Evolutionary conservation across 2,888 invertebrate species (phyloP).

Genomic region (Steinernema hermaphroditum): DNA sequence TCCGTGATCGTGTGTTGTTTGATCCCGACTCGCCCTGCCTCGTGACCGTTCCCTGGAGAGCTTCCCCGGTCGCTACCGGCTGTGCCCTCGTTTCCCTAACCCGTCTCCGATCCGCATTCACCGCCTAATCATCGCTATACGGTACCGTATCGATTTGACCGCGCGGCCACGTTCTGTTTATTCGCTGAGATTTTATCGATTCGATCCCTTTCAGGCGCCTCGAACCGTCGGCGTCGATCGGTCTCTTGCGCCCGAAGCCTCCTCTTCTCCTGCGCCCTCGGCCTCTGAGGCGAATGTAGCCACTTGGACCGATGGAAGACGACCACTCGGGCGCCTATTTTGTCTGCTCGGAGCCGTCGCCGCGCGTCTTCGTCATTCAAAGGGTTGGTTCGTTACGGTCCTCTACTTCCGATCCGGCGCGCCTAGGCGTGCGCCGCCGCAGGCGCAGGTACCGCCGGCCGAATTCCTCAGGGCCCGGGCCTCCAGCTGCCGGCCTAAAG

Average conservation of each 20-base stretch:
- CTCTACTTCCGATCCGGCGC: neutral
- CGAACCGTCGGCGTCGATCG: conserved; percentile 21
- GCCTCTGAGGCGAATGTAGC: conserved; percentile 20
- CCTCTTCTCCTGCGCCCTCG: neutral
- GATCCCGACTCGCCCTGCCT: neutral
- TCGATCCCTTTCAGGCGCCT: neutral
- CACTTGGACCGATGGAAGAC: conserved; percentile 14
- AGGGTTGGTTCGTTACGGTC: conserved; percentile 70
- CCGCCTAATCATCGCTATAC: no score
- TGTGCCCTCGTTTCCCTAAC: no score
- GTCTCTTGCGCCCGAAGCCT: conserved; percentile 13
- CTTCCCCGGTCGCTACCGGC: no score
- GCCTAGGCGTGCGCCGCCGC: neutral
- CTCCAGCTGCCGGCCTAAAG: conserved; percentile 7
- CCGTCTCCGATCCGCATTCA: no score
- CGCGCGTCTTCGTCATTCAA: conserved; percentile 74
- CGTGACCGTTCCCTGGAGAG: conserved; percentile 5
- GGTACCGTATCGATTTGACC: neutral
- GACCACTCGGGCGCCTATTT: conserved; percentile 67
- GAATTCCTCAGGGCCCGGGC: conserved; percentile 9
- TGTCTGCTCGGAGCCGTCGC: conserved; percentile 74
- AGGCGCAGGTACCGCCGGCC: no score
- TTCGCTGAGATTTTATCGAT: conserved; percentile 25
- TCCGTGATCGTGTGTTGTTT: no score
- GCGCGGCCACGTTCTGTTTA: conserved; percentile 6